phyloP scores from a whole-genome alignment of 1,140 invertebrate species.

The Drosophila sproati region DNA sequence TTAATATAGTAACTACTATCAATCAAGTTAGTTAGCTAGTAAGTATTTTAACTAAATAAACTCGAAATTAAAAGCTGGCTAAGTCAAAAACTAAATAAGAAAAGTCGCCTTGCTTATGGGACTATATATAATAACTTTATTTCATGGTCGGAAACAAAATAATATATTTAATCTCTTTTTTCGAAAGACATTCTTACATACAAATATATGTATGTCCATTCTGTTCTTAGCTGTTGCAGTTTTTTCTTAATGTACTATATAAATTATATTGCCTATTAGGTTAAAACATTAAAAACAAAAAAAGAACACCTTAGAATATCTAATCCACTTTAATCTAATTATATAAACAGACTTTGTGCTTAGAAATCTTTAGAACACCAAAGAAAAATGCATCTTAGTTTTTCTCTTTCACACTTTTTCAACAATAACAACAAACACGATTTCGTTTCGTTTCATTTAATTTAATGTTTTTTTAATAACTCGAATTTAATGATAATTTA shows the following conservation, averaged over 20 bases:
- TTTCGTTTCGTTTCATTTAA: background rate
- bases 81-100: background rate
- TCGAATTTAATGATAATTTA: background rate
- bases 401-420: background rate
- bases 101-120: slow-evolving; percentile 4
- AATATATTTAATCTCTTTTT: background rate
- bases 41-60: slow-evolving; percentile 41
- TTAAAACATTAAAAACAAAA: background rate
- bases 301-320: background rate
- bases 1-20: slow-evolving; percentile 1
- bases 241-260: background rate
- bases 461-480: background rate
- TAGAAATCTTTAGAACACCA: background rate
- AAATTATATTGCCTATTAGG: background rate
- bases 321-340: background rate
- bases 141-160: slow-evolving; percentile 8
- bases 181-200: background rate
- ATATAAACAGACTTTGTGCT: background rate
- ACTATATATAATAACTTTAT: background rate
- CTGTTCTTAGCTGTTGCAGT: slow-evolving; percentile 1
- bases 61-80: background rate
- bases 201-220: too few species aligned
- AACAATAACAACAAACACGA: too few species aligned
- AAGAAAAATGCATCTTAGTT: background rate
- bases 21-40: slow-evolving; percentile 28